phyloP scores from a whole-genome alignment of 1,140 invertebrate genomes.

The Zaprionus africanus region DNA sequence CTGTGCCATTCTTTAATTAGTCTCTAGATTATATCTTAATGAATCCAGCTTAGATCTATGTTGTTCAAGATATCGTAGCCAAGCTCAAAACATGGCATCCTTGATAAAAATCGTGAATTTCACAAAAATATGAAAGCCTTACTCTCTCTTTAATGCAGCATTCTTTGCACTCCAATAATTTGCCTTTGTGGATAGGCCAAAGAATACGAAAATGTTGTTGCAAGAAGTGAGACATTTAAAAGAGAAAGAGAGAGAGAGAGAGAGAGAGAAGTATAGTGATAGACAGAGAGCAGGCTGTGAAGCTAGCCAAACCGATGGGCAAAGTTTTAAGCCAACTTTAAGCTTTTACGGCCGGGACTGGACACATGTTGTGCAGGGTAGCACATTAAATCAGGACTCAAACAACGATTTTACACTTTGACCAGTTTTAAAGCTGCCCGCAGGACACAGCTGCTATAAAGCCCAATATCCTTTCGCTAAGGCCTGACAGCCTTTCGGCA shows the following conservation, averaged over 20 bases:
- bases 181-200: not conserved
- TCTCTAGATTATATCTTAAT: no score
- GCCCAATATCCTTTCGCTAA: slow-evolving; percentile 64
- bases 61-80: no score
- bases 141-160: no score
- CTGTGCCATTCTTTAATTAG: no score
- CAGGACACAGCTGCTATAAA: slow-evolving; percentile 61
- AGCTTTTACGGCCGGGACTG: slow-evolving; percentile 60
- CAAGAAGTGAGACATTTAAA: no score
- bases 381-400: slow-evolving; percentile 59
- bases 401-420: slow-evolving; percentile 67
- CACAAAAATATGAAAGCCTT: no score
- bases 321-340: slow-evolving; percentile 78
- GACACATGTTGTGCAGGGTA: slow-evolving; percentile 31
- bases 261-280: not conserved
- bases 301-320: not conserved
- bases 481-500: slow-evolving; percentile 49
- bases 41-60: no score
- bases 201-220: not conserved
- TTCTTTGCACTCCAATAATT: no score
- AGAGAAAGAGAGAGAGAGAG: not conserved
- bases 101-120: no score
- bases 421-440: slow-evolving; percentile 51
- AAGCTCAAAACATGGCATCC: no score
- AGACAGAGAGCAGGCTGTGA: not conserved